These are phyloP conservation scores for Callionymus lyra DNA, from an alignment of 2,113 vertebrate genomes.

Conservation along the genomic window DNA sequence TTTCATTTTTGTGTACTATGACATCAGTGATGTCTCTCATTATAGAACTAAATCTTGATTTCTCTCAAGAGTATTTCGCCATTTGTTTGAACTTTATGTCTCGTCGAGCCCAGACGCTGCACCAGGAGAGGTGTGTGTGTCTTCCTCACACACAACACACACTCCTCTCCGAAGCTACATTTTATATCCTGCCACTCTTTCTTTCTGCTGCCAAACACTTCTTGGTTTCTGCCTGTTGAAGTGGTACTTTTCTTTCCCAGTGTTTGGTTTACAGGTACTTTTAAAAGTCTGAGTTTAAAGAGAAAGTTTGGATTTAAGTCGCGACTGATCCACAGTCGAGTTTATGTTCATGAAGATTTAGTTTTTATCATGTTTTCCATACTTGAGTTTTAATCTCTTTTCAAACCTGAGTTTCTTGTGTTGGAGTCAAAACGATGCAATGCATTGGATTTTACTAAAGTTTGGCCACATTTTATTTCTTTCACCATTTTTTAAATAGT, in stretches of 20 bases:
- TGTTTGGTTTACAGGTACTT: conserved; percentile 95
- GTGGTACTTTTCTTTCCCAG: conserved; percentile 68
- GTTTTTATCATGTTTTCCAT: no score
- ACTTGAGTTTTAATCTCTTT: no score
- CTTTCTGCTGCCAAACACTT: conserved; percentile 68
- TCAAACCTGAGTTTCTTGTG: no score
- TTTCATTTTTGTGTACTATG: conserved; percentile 80
- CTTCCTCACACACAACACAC: conserved; percentile 42
- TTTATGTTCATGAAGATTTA: no score
- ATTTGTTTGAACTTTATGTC: conserved; percentile 77
- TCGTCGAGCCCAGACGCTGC: conserved; percentile 75
- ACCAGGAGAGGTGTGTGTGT: conserved; percentile 77
- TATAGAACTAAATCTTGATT: conserved; percentile 99
- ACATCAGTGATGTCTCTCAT: conserved; percentile 99
- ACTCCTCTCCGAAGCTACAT: conserved; percentile 73
- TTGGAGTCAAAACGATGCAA: no score
- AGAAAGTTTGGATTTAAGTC: no score
- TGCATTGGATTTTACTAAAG: no score
- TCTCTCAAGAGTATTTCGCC: conserved; percentile 96
- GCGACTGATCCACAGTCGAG: no score
- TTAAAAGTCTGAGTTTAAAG: conserved; percentile 39
- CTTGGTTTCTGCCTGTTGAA: conserved; percentile 47
- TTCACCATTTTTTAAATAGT: no score
- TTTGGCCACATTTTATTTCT: no score
- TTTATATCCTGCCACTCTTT: conserved; percentile 66